A percentile compares a stretch with the other conserved stretches of the same genome.
Conservation (phyloP, 2,797 vertebrate species). For the Hylomyscus alleni region DNA sequence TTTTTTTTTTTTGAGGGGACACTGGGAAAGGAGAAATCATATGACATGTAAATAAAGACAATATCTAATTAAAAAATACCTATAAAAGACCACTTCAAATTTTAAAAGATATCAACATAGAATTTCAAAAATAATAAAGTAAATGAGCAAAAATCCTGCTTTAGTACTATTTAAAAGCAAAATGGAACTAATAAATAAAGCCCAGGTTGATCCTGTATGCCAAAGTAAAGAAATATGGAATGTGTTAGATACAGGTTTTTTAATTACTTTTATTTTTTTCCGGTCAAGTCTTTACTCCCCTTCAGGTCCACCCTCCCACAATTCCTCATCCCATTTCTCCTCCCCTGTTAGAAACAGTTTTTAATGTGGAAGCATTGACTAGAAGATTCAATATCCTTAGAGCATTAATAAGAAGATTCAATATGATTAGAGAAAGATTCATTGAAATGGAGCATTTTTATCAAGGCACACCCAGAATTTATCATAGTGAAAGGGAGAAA, state of each 20-base stretch:
- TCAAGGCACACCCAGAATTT: not conserved
- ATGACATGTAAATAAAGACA: too few species aligned
- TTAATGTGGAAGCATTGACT: not conserved
- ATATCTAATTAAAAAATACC: not conserved
- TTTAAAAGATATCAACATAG: not conserved
- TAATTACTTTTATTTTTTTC: too few species aligned
- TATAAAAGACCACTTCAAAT: not conserved
- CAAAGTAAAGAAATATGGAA: not conserved
- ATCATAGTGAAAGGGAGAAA: not conserved
- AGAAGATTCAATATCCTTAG: not conserved
- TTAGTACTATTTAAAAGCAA: not conserved
- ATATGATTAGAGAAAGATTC: slow-evolving; percentile 14
- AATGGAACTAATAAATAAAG: not conserved
- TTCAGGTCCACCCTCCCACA: too few species aligned
- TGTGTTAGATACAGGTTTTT: not conserved
- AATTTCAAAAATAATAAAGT: not conserved
- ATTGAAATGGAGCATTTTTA: not conserved
- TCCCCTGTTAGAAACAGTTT: not conserved
- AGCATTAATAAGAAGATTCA: not conserved
- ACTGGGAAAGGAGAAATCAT: too few species aligned
- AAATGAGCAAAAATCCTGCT: not conserved
- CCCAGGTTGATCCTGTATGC: not conserved
- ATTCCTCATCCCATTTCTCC: too few species aligned
- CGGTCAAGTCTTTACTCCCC: too few species aligned
- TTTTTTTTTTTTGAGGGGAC: too few species aligned